phyloP scores from a whole-genome alignment of 2,888 invertebrate genomes.

The Chironomus riparius region DNA sequence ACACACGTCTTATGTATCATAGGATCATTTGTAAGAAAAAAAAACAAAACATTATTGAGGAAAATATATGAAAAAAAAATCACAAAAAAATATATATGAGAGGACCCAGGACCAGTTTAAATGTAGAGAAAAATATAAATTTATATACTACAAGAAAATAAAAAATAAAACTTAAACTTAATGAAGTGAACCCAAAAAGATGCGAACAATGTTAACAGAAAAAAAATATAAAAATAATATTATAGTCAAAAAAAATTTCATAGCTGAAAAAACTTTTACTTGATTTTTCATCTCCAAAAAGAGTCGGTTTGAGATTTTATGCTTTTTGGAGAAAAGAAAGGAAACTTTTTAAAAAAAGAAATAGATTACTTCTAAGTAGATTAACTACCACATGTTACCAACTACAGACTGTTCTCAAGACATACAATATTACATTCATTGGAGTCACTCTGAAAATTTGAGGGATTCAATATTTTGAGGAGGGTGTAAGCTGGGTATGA shows the following conservation, averaged over 20 bases:
- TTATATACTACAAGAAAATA: not conserved
- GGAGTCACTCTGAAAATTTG: too few relatives aligned
- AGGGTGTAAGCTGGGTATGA: too few relatives aligned
- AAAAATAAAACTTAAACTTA: not conserved
- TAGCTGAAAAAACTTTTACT: not conserved
- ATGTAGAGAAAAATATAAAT: not conserved
- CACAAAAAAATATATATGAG: not conserved
- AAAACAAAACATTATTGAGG: not conserved
- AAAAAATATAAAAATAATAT: not conserved
- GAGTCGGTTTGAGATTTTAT: too few relatives aligned
- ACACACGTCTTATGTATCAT: too few relatives aligned
- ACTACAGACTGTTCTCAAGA: not conserved
- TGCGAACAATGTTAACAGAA: constrained; percentile 24
- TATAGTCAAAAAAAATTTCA: not conserved
- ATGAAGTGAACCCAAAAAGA: not conserved
- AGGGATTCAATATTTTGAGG: too few relatives aligned
- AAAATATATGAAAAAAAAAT: not conserved
- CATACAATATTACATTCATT: not conserved
- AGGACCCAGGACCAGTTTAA: constrained; percentile 23
- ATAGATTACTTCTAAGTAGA: not conserved
- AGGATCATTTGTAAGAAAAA: not conserved
- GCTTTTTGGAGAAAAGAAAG: not conserved
- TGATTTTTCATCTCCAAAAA: not conserved
- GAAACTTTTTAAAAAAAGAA: not conserved
- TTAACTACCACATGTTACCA: not conserved